A percentile compares a stretch with the other conserved stretches of the same genome.
These are phyloP conservation scores for Phalacrocorax carbo DNA, from an alignment of 2,113 vertebrate genomes.

Conservation along the genomic window DNA sequence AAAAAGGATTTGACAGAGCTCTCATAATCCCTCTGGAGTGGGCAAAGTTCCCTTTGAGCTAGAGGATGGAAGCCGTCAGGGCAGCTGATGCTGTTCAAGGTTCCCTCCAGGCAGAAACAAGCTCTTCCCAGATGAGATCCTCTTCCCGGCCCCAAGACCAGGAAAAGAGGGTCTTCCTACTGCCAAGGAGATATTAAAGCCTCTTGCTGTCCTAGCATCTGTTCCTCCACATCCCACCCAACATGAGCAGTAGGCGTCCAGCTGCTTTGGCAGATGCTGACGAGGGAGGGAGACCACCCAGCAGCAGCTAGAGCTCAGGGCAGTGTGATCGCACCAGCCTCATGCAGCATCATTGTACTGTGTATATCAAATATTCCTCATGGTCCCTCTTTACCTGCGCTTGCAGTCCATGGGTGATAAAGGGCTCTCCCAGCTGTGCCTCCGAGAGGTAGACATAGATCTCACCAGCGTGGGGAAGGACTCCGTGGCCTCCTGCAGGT, in stretches of 20 bases:
- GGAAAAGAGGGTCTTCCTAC: neutral
- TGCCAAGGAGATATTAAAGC: neutral
- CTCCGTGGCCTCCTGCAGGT: constrained; percentile 40
- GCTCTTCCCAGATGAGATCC: neutral
- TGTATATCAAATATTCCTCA: fast-evolving
- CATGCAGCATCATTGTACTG: fast-evolving
- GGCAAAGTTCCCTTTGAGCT: neutral
- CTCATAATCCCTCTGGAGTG: neutral
- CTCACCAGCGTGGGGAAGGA: constrained; percentile 77
- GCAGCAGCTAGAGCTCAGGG: neutral
- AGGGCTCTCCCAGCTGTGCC: constrained; percentile 87
- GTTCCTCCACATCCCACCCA: neutral
- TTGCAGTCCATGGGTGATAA: constrained; percentile 78
- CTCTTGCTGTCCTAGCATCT: neutral
- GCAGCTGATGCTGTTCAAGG: neutral
- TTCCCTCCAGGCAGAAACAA: neutral
- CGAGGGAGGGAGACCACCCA: neutral
- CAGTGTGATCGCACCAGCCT: neutral
- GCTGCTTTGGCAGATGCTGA: neutral
- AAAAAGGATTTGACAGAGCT: neutral
- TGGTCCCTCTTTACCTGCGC: constrained; percentile 72
- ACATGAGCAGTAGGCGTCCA: neutral
- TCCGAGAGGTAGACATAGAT: constrained; percentile 79
- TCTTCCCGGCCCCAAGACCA: neutral
- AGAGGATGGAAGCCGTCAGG: neutral